These are phyloP conservation scores for Grallaria varia DNA, from an alignment of 2,113 vertebrate genomes.

Conservation along the genomic window DNA sequence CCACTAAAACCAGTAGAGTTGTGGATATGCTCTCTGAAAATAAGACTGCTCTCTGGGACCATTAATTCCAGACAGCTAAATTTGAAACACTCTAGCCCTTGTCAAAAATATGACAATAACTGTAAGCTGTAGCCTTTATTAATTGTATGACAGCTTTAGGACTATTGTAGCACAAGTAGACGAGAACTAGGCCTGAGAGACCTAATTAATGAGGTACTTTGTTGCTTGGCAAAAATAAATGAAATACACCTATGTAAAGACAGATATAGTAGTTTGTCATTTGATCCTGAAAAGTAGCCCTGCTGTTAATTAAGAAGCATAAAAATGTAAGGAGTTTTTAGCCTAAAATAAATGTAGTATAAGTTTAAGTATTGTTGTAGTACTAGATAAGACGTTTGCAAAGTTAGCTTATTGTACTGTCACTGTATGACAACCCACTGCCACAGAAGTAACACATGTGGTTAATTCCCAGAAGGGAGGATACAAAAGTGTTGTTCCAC, in stretches of 20 bases:
- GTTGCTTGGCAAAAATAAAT: conserved; percentile 12
- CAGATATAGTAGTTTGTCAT: neutral
- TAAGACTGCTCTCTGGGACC: neutral
- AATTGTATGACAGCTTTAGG: neutral
- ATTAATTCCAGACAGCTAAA: neutral
- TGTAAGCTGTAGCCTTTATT: neutral
- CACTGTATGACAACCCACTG: accelerated
- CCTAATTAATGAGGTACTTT: conserved; percentile 16
- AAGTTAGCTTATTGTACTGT: neutral
- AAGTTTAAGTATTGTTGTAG: neutral
- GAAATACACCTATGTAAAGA: neutral
- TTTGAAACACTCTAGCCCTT: neutral
- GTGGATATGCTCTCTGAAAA: neutral
- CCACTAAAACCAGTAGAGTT: neutral
- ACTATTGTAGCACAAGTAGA: neutral
- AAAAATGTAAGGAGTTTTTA: neutral
- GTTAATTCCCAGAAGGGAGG: neutral
- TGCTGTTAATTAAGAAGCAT: neutral
- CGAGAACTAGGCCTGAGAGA: neutral
- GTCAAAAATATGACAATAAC: neutral
- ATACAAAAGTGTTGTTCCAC: neutral
- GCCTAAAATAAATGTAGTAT: neutral
- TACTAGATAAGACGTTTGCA: neutral
- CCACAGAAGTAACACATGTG: neutral
- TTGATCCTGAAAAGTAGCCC: neutral